These are phyloP conservation scores for Cataglyphis cursor DNA, from an alignment of 2,888 invertebrate genomes.

Conservation along the genomic window DNA sequence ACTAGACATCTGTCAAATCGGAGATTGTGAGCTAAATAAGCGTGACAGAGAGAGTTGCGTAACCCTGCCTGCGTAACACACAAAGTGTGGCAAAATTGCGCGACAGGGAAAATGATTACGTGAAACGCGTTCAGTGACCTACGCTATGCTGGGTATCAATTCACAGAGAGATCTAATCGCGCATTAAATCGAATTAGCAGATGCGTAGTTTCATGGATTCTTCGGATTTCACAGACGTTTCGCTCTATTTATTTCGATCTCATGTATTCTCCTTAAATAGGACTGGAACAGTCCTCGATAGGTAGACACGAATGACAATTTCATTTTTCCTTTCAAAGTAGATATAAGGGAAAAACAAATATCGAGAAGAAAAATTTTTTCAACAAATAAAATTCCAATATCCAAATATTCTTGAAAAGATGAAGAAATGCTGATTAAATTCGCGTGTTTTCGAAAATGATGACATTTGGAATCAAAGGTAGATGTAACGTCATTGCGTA, in stretches of 20 bases:
- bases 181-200: constrained; percentile 7
- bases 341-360: background rate
- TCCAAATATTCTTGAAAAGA: background rate
- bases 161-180: background rate
- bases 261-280: background rate
- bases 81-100: constrained; percentile 69
- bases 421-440: background rate
- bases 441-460: background rate
- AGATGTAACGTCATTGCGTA: background rate
- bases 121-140: constrained; percentile 17
- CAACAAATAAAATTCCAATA: background rate
- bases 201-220: background rate
- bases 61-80: constrained; percentile 54
- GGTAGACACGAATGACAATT: background rate
- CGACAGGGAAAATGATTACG: constrained; percentile 59
- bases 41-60: constrained; percentile 57
- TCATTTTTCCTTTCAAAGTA: too few relatives aligned
- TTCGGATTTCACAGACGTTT: background rate
- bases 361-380: background rate
- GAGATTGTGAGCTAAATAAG: constrained; percentile 65
- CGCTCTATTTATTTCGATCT: background rate
- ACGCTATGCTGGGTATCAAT: constrained; percentile 14
- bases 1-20: constrained; percentile 20
- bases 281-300: background rate
- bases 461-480: background rate